Percentiles rank a stretch among this genome's conserved stretches.
Conservation (phyloP, 2,888 invertebrate genomes). For the Sesamia inferens region DNA sequence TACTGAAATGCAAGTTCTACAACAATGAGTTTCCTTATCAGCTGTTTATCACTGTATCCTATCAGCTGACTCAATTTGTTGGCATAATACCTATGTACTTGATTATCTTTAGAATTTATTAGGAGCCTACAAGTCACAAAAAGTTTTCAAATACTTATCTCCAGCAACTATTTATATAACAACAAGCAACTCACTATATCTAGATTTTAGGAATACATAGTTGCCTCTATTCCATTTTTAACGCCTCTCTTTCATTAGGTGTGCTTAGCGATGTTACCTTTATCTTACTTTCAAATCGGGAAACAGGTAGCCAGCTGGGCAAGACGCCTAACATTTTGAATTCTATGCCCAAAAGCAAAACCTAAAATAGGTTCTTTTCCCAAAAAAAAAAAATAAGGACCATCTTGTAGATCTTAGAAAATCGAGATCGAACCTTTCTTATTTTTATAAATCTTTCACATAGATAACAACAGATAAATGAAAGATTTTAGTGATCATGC, state of each 20-base stretch:
- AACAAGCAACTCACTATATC: too few species aligned
- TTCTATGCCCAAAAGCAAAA: neutral
- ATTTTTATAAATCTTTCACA: neutral
- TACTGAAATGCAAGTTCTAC: neutral
- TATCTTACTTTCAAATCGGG: neutral
- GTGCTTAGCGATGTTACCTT: neutral
- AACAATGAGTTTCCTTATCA: constrained; percentile 27
- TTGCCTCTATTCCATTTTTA: neutral
- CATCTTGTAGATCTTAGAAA: neutral
- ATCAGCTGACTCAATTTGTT: constrained; percentile 7
- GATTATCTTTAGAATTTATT: neutral
- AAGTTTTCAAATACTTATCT: neutral
- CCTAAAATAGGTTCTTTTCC: neutral
- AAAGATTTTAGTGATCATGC: neutral
- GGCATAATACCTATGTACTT: constrained; percentile 19
- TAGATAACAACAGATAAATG: neutral
- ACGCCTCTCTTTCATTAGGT: neutral
- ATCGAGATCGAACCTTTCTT: neutral
- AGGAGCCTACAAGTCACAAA: neutral
- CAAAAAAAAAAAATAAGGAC: neutral
- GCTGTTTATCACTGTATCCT: constrained; percentile 16
- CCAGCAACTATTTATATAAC: too few species aligned
- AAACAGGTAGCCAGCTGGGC: neutral
- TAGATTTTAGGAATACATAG: too few species aligned
- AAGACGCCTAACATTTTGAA: neutral